Base-by-base conservation (phyloP, 2,797 vertebrate species). In the Catharus ustulatus region DNA sequence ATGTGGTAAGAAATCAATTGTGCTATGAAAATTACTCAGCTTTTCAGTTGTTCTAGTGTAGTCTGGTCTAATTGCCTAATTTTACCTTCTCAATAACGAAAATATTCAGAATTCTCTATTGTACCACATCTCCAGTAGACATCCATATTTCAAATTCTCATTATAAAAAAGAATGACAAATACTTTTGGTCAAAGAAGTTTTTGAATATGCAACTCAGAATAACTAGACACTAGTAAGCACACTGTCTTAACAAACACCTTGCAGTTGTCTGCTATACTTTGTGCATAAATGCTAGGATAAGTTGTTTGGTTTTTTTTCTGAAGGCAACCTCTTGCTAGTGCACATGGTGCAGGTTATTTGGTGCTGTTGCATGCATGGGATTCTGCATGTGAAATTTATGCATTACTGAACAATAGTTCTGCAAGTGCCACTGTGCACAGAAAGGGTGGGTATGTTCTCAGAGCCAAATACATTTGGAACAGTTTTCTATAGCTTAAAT, bases 1-100 rank as follows among this genome's bases (percentile, higher is more conserved):
- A 73, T 92, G 94, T 71, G 58, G 38, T 85, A 84, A 78, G 83
- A 95, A 95, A 95, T 93, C 89, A 89, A 84, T 83, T 90, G 88
- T 5, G 19, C 82, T 93, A 76, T 24, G 64, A 91, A 95, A 95
- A 95, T 92, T 81, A 48, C 51, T 87, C 51, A 49, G 77, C 58
- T 95, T 84, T 95, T 89, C 69, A 51, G 76, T 84, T 83, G 46
- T 82, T 20, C 38, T 74, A 75, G 43, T 67, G 34, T 57, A 74
- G 34, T 62, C 57, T 87, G 66, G 22, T 80, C 57, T 73, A 87
- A 92, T 63, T 79, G 57, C 76, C 62, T 73, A 34, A 74, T 85
- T 93, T 93, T 69, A 79, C 48, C 38, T 66, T 43, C 62, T 95
- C 82, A 93, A 77, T 74, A 89, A 91, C 86, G 82, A 88, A 62